Percentiles rank a stretch among this genome's conserved stretches.
Conservation (phyloP, 1,140 invertebrate genomes). For the Saccostrea glomerata region DNA sequence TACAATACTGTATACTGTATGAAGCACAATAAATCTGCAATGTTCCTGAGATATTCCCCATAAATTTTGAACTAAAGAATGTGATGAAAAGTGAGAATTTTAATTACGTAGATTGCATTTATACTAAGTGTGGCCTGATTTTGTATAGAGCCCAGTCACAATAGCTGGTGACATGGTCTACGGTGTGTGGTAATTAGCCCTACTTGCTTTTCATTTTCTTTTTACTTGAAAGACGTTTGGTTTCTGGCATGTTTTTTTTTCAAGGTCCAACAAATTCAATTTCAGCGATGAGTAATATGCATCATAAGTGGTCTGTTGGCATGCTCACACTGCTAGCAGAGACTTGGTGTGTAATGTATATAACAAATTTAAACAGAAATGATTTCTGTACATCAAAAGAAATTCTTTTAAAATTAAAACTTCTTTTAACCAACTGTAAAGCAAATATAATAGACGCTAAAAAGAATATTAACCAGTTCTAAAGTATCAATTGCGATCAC, state of each 20-base stretch:
- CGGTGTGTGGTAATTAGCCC: slow-evolving; percentile 7
- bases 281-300: slow-evolving; percentile 20
- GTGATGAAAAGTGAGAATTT: slow-evolving; percentile 32
- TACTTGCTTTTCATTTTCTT: not conserved
- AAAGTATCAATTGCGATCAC: not conserved
- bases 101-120: not conserved
- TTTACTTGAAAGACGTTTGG: not conserved
- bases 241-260: slow-evolving; percentile 30
- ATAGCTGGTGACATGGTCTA: slow-evolving; percentile 9
- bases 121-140: not conserved
- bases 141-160: not conserved
- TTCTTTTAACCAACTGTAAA: not conserved
- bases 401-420: slow-evolving; percentile 12
- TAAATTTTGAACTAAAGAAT: slow-evolving; percentile 14
- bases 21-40: not conserved
- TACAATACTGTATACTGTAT: not conserved
- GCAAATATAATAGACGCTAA: not conserved
- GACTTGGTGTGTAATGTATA: not conserved
- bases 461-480: slow-evolving; percentile 10
- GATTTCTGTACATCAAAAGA: slow-evolving; percentile 21
- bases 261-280: slow-evolving; percentile 38
- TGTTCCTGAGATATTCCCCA: not conserved
- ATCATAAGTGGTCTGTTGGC: slow-evolving; percentile 26
- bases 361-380: slow-evolving; percentile 9
- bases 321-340: not conserved